A percentile compares a stretch with the other conserved stretches of the same genome.
phyloP scores from a whole-genome alignment of 2,797 vertebrate genomes.

The Gobio occitaniae region DNA sequence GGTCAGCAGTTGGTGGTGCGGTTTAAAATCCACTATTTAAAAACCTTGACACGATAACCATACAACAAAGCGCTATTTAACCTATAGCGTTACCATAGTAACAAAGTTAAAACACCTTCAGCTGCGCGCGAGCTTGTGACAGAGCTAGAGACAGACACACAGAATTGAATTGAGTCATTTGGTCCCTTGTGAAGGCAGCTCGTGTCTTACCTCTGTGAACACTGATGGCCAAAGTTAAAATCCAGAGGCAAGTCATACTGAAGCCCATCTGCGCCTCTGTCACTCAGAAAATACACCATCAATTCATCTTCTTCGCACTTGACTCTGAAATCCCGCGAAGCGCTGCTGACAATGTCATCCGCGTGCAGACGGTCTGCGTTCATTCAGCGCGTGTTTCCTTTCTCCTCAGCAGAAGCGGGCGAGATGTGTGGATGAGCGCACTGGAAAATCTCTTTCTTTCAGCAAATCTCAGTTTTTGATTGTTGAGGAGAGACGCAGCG shows the following conservation, averaged over 20 bases:
- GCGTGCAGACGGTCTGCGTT: slow-evolving; percentile 34
- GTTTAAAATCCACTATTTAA: not conserved
- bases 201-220: slow-evolving; percentile 76
- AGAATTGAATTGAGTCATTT: not conserved
- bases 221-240: slow-evolving; percentile 80
- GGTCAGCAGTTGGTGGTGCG: not conserved
- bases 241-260: slow-evolving; percentile 80
- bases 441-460: slow-evolving; percentile 52
- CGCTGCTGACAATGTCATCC: slow-evolving; percentile 24
- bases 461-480: slow-evolving; percentile 66
- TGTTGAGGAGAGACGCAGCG: slow-evolving; percentile 60
- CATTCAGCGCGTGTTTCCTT: slow-evolving; percentile 48
- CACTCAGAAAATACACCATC: slow-evolving; percentile 71
- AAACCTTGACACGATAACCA: not conserved
- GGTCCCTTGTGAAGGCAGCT: not conserved
- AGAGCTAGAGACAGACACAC: not conserved
- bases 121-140: slow-evolving; percentile 7
- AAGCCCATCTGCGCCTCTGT: slow-evolving; percentile 67
- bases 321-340: slow-evolving; percentile 30
- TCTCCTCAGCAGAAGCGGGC: slow-evolving; percentile 24
- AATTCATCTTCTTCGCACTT: slow-evolving; percentile 55
- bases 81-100: slow-evolving; percentile 20
- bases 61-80: slow-evolving; percentile 33
- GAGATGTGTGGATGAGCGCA: slow-evolving; percentile 9
- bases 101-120: slow-evolving; percentile 28